These are phyloP conservation scores for Agraylea sexmaculata DNA, from an alignment of 1,140 invertebrate genomes.

Conservation along the genomic window DNA sequence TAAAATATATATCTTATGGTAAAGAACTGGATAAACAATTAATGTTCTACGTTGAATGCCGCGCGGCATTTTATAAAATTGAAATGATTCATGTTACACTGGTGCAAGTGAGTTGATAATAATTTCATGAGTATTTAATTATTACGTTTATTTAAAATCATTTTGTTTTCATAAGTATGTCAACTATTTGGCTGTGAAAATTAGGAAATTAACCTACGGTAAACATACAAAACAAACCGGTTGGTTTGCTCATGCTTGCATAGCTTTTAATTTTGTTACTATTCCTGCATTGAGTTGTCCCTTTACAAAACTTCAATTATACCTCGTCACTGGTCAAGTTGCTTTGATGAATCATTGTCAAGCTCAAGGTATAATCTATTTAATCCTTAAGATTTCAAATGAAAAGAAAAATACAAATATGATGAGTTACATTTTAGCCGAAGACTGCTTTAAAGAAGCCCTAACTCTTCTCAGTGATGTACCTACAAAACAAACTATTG, in stretches of 20 bases:
- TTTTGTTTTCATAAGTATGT: conserved; percentile 49
- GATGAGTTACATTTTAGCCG: conserved; percentile 48
- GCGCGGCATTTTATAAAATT: conserved; percentile 79
- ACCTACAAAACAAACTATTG: conserved; percentile 60
- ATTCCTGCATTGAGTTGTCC: conserved; percentile 81
- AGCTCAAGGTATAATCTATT: conserved; percentile 61
- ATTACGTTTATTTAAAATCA: conserved; percentile 13
- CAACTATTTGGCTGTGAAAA: conserved; percentile 65
- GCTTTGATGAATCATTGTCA: conserved; percentile 83
- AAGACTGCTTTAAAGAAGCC: conserved; percentile 85
- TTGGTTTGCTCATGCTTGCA: conserved; percentile 84
- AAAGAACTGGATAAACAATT: conserved; percentile 83
- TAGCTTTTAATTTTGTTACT: conserved; percentile 90
- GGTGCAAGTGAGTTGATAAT: conserved; percentile 54
- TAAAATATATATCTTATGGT: conserved; percentile 69
- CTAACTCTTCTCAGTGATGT: conserved; percentile 70
- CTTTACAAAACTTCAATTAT: conserved; percentile 66
- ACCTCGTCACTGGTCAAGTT: conserved; percentile 78
- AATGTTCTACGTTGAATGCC: conserved; percentile 85
- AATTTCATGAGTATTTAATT: conserved; percentile 2
- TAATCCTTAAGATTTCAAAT: conserved; percentile 5
- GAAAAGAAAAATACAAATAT: conserved; percentile 1
- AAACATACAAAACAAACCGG: conserved; percentile 69
- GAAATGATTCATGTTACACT: conserved; percentile 75
- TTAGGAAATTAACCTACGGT: conserved; percentile 58